These are phyloP conservation scores for Coenonympha arcania DNA, from an alignment of 2,888 invertebrate species.

Conservation along the genomic window DNA sequence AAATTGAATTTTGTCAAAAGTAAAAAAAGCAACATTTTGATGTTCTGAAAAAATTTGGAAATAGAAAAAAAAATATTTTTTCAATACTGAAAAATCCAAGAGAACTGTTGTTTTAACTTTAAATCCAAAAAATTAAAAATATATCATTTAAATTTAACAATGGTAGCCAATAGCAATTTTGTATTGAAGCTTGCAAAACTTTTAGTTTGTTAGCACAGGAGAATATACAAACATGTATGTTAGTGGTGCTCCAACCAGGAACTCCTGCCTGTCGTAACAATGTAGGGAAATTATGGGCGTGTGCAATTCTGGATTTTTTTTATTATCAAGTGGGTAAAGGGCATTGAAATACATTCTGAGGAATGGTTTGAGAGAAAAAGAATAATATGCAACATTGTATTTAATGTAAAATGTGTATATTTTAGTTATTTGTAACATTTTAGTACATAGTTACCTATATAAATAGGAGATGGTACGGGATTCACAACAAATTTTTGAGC, in stretches of 20 bases:
- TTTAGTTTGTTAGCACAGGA: conserved; percentile 53
- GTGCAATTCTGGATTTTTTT: conserved; percentile 8
- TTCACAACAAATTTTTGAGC: conserved; percentile 58
- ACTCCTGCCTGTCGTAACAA: conserved; percentile 23
- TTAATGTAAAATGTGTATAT: conserved; percentile 29
- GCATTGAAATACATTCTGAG: conserved; percentile 6
- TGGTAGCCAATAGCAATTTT: conserved; percentile 38
- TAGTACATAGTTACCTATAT: conserved; percentile 53
- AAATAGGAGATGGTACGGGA: conserved; percentile 45
- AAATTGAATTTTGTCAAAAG: not conserved
- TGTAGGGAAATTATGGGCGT: conserved; percentile 15
- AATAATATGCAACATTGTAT: conserved; percentile 30
- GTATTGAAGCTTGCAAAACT: conserved; percentile 57
- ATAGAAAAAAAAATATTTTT: conserved; percentile 8
- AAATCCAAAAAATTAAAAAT: no score
- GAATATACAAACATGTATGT: conserved; percentile 33
- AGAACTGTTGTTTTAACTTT: not conserved
- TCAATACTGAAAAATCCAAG: not conserved
- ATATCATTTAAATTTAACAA: conserved; percentile 6
- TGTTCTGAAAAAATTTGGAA: not conserved
- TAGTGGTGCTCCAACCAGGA: conserved; percentile 30
- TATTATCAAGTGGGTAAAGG: conserved; percentile 15
- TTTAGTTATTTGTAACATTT: conserved; percentile 28
- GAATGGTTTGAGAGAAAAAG: conserved; percentile 13
- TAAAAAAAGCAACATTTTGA: not conserved